Evolutionary conservation across 2,113 vertebrate genomes (phyloP), one percentile per base, ranked within the genome.

Genomic region (Eudyptes chrysolophus): DNA sequence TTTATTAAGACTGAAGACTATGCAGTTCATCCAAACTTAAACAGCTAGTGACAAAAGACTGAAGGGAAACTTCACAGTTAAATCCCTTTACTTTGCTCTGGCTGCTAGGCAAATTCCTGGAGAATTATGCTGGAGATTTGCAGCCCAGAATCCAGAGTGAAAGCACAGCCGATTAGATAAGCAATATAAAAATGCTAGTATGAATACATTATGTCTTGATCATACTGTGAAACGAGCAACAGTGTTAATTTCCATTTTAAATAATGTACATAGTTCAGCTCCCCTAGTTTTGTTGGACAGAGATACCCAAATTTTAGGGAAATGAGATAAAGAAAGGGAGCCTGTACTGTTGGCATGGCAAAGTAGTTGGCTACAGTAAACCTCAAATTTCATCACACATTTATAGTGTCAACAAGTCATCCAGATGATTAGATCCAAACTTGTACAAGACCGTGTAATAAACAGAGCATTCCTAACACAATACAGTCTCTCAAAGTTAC

Each of bases 391-490:
- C 34, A 60, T 70, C 76, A 74, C 71, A 95, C 88, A 95, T 85
- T 96, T 96, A 89, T 75, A 66, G 55, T 89, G 88, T 96, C 95
- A 93, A 92, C 85, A 96, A 97, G 88, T 84, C 95, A 89, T 74
- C 85, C 75, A 94, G 89, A 93, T 93, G 66, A 96, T 95, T 92
- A 87, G 88, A 65, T 90, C 57, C 86, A 89, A 93, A 89, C 51
- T 84, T 84, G 46, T 86, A 93, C 88, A 85, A 96, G 87, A 49
- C 48, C 5, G 1, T 58, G 54, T 74, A 85, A 96, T 93, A 97
- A 98, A 94, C 58, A 94, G 32, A 82, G 54, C 66, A 57, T 84
- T 96, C 77, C 86, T 66, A 96, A 93, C 44, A 96, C 84, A 96
- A 85, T 83, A 36, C 40, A 65, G 49, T 61, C 80, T 92, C 84